Evolutionary conservation across 2,888 invertebrate species (phyloP).

Genomic region (Stramonita haemastoma): DNA sequence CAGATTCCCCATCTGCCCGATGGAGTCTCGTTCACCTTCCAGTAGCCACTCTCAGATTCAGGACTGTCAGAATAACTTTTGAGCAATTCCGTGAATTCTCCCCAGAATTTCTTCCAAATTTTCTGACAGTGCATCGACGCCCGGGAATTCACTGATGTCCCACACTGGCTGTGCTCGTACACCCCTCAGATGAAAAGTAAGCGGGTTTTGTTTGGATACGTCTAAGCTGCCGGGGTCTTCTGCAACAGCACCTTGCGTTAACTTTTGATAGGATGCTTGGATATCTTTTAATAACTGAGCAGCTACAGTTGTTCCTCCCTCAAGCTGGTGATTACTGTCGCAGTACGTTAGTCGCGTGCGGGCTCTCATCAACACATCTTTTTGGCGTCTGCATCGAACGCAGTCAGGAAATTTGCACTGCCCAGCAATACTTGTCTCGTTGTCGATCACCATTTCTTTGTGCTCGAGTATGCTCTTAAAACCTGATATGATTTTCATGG

Average conservation of each 20-base stretch:
- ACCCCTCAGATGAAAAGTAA: conserved; percentile 50
- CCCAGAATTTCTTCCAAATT: conserved; percentile 41
- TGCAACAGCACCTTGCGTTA: neutral
- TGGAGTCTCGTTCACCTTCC: conserved; percentile 68
- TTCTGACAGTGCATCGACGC: conserved; percentile 39
- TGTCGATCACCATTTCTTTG: neutral
- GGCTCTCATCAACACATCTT: conserved; percentile 47
- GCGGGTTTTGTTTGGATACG: conserved; percentile 38
- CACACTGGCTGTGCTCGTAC: conserved; percentile 49
- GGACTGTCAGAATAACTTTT: conserved; percentile 21
- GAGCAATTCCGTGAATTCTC: conserved; percentile 48
- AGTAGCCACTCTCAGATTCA: conserved; percentile 45
- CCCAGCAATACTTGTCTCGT: neutral
- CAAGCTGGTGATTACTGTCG: conserved; percentile 11
- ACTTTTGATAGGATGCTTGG: conserved; percentile 28
- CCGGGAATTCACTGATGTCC: conserved; percentile 43
- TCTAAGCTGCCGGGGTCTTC: neutral
- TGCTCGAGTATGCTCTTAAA: neutral
- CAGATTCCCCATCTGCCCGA: conserved; percentile 69
- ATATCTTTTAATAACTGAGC: conserved; percentile 29
- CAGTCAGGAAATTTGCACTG: conserved; percentile 51
- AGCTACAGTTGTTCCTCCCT: neutral
- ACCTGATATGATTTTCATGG: conserved; percentile 31
- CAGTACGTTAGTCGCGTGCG: conserved; percentile 49
- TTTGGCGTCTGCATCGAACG: conserved; percentile 50